These are phyloP conservation scores for Phaethon lepturus DNA, from an alignment of 2,113 vertebrate species.

Conservation along the genomic window DNA sequence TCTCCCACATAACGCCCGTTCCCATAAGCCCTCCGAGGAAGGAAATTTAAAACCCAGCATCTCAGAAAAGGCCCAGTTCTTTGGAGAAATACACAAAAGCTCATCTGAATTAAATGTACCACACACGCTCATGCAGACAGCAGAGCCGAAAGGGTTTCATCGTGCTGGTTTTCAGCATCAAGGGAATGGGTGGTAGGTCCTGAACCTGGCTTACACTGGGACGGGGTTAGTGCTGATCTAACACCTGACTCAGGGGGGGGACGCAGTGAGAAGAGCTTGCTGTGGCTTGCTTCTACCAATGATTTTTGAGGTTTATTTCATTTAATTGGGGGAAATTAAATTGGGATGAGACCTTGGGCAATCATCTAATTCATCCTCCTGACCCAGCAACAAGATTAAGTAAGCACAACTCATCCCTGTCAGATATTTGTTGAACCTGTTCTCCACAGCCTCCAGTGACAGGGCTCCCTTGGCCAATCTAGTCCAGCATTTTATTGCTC, in stretches of 20 bases:
- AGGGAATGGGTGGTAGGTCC: background rate
- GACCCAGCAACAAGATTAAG: slow-evolving; percentile 36
- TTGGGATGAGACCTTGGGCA: background rate
- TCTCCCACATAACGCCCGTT: background rate
- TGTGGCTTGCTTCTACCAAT: background rate
- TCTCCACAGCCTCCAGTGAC: slow-evolving; percentile 42
- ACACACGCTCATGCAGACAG: background rate
- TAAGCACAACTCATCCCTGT: slow-evolving; percentile 51
- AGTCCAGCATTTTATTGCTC: background rate
- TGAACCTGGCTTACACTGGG: background rate
- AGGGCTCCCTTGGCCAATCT: slow-evolving; percentile 12
- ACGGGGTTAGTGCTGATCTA: background rate
- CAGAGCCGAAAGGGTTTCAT: background rate
- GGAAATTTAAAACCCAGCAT: background rate
- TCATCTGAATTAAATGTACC: background rate
- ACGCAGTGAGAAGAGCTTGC: background rate
- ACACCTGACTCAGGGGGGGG: background rate
- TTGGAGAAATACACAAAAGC: background rate
- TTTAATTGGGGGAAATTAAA: slow-evolving; percentile 60
- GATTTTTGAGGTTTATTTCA: slow-evolving; percentile 57
- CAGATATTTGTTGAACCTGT: slow-evolving; percentile 47
- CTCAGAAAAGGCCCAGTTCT: background rate
- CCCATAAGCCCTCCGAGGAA: background rate
- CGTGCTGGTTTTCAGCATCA: background rate
- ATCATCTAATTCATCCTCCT: slow-evolving; percentile 45